These are phyloP conservation scores for Drosophila helvetica DNA, from an alignment of 2,888 invertebrate genomes.

Conservation along the genomic window DNA sequence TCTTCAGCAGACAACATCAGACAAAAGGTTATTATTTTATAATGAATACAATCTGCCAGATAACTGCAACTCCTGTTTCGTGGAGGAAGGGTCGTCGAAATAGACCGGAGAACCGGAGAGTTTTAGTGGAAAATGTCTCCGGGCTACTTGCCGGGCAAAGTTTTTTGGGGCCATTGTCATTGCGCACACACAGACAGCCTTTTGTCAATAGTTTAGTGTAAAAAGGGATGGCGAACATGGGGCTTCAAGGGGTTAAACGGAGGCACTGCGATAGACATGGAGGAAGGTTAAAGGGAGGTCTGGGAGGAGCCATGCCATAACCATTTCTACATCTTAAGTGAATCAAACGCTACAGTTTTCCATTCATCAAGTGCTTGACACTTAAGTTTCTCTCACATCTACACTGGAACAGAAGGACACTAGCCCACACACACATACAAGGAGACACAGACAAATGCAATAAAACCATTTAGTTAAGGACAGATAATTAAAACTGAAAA, in stretches of 20 bases:
- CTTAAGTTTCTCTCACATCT: conserved; percentile 16
- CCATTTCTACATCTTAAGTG: conserved; percentile 21
- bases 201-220: conserved; percentile 33
- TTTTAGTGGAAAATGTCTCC: conserved; percentile 34
- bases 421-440: conserved; percentile 10
- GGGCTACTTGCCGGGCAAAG: conserved; percentile 27
- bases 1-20: conserved; percentile 53
- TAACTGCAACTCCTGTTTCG: conserved; percentile 45
- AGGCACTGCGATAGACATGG: neutral
- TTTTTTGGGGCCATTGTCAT: conserved; percentile 43
- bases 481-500: conserved; percentile 84
- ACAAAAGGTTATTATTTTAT: conserved; percentile 81
- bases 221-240: neutral
- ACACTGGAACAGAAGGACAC: conserved; percentile 13
- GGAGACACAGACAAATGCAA: conserved; percentile 32
- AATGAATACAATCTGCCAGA: conserved; percentile 76
- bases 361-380: conserved; percentile 33
- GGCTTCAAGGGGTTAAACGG: neutral
- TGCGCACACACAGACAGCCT: conserved; percentile 15
- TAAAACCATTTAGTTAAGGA: conserved; percentile 79
- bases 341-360: conserved; percentile 33
- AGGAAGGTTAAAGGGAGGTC: neutral
- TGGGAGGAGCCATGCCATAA: neutral
- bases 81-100: neutral
- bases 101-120: neutral